Evolutionary conservation across 2,888 invertebrate species (phyloP), one percentile per base, ranked within the genome.

Genomic region (Cryptus viduatorius): DNA sequence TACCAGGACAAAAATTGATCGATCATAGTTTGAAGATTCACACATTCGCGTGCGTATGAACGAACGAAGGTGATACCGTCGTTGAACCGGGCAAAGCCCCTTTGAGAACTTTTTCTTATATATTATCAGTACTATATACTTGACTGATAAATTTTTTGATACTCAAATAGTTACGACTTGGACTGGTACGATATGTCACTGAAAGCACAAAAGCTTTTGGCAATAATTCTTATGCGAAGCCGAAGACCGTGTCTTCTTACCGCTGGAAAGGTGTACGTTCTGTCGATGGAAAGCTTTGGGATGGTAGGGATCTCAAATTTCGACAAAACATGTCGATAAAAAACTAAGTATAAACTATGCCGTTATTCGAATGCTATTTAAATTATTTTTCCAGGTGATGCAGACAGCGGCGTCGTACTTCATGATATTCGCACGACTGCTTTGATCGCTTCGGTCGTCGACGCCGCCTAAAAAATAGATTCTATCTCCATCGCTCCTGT

Each of bases 141-240:
- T 37, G 3, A 16, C 16, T 50, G 5, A 5, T 50, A 16, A 1
- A 19, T 50, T 12, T 50, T 12, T 16, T 16, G 5, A 50, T 19
- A n/a, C 4, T 50, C 16, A 7, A 50, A 50, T 16, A 50, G 50
- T 19, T 50, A 50, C 16, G 16, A 19, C n/a, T 50, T 50, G 7
- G 59, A 78, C 16, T 78, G 78, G 78, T 78, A 68, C 48, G 59
- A 37, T n/a, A 24, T 68, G 4, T 69, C 78, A 7, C 3, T 14
- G 10, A 29, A 56, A n/a, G 19, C 48, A n/a, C 78, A 78, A 56
- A 44, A 50, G 19, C 56, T 78, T 8, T 42, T 78, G 16, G 42
- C 50, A 44, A 46, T 46, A 42, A 78, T 78, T n/a, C 50, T 78
- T 48, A 1, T 78, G 31, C 53, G 56, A 53, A 69, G 78, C 53